phyloP scores from a whole-genome alignment of 2,888 invertebrate genomes.

The Eilema depressum region DNA sequence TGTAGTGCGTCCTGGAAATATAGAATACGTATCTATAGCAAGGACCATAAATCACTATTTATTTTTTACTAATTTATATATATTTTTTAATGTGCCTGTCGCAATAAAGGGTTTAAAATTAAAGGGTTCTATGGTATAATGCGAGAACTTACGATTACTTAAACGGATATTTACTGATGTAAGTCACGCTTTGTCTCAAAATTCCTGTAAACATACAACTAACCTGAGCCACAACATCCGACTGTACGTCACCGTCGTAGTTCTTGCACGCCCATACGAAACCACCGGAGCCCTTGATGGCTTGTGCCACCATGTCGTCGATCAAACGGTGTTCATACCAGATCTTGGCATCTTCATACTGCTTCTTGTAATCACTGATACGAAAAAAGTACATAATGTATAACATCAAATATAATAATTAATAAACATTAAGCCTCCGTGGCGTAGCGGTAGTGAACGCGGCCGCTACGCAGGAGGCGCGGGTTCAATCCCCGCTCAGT shows the following conservation, averaged over 20 bases:
- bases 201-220: constrained; percentile 13
- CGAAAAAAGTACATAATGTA: constrained; percentile 9
- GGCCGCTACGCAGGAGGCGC: too few relatives aligned
- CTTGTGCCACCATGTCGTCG: constrained; percentile 97
- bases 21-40: neutral
- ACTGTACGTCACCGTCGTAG: constrained; percentile 97
- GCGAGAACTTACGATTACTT: too few relatives aligned
- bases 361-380: constrained; percentile 89
- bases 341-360: constrained; percentile 92
- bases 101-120: too few relatives aligned
- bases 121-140: too few relatives aligned
- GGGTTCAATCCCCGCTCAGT: too few relatives aligned
- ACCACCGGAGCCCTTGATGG: constrained; percentile 93
- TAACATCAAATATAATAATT: neutral
- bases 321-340: constrained; percentile 97
- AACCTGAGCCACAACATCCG: constrained; percentile 93
- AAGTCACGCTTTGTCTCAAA: neutral
- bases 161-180: too few relatives aligned
- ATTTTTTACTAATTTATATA: too few relatives aligned
- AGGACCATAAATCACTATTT: neutral
- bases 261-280: constrained; percentile 98
- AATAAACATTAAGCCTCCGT: too few relatives aligned
- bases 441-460: too few relatives aligned
- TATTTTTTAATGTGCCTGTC: too few relatives aligned
- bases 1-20: neutral